Evolutionary conservation across 2,888 invertebrate species (phyloP).

Genomic region (Cryptocephalus primarius): DNA sequence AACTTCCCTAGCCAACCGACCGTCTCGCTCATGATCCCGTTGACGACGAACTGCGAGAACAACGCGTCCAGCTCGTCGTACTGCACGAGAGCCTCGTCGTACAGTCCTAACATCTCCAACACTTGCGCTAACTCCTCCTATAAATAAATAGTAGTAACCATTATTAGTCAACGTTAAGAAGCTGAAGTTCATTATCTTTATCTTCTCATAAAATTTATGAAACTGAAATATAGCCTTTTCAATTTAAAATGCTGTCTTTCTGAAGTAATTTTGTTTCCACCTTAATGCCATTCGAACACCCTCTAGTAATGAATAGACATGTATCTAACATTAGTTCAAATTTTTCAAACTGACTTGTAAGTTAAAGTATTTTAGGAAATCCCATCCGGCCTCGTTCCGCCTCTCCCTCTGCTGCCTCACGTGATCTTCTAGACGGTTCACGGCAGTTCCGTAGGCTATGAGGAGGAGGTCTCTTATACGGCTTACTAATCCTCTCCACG

Average conservation of each 20-base stretch:
- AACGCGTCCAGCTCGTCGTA: conserved; percentile 96
- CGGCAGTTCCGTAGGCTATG: conserved; percentile 75
- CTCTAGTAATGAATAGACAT: no score
- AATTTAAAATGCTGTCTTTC: no score
- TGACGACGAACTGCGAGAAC: conserved; percentile 88
- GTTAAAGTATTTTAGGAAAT: conserved; percentile 89
- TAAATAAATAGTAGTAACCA: conserved; percentile 19
- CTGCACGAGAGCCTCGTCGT: conserved; percentile 90
- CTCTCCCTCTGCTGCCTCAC: conserved; percentile 84
- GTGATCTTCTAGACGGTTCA: conserved; percentile 79
- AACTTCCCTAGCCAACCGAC: conserved; percentile 75
- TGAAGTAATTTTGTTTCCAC: no score
- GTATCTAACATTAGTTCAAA: no score
- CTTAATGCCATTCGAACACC: no score
- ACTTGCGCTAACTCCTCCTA: conserved; percentile 94
- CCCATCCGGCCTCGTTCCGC: conserved; percentile 84
- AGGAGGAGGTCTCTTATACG: conserved; percentile 75
- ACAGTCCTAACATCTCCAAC: conserved; percentile 84
- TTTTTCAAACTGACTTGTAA: conserved; percentile 51
- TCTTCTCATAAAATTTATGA: no score
- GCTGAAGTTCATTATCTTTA: no score
- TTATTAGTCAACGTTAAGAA: no score
- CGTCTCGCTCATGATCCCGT: conserved; percentile 74
- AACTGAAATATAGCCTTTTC: no score
- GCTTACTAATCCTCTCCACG: conserved; percentile 76